These are phyloP conservation scores for Ethmia dodecea DNA, from an alignment of 2,888 invertebrate genomes.

Conservation along the genomic window DNA sequence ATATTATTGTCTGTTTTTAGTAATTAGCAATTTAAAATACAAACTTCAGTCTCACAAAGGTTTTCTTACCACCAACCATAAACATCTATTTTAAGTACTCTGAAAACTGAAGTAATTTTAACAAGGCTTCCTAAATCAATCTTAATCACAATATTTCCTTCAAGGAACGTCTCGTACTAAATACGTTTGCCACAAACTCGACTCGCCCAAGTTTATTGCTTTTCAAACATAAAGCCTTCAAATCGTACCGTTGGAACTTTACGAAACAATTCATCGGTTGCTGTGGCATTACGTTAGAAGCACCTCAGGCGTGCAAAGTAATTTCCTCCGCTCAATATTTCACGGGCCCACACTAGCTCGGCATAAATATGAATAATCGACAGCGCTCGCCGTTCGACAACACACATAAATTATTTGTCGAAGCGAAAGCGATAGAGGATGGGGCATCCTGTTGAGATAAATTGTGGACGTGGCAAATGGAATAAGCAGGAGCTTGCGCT, in stretches of 20 bases:
- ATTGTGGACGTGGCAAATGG: slow-evolving; percentile 21
- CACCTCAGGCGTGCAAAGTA: slow-evolving; percentile 33
- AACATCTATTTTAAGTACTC: too few species aligned
- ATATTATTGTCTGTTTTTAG: too few species aligned
- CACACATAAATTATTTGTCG: slow-evolving; percentile 41
- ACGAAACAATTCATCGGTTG: slow-evolving; percentile 21
- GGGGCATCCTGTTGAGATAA: slow-evolving; percentile 15
- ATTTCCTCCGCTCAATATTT: slow-evolving; percentile 30
- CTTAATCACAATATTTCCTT: too few species aligned
- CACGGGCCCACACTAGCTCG: slow-evolving; percentile 18
- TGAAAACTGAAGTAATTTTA: too few species aligned
- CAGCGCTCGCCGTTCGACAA: slow-evolving; percentile 42
- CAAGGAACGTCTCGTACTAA: too few species aligned
- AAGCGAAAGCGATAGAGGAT: slow-evolving; percentile 39
- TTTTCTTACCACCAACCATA: too few species aligned
- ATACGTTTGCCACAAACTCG: too few species aligned
- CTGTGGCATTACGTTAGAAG: slow-evolving; percentile 11
- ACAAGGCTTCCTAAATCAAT: too few species aligned
- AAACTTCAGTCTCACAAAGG: too few species aligned
- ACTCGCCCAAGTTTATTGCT: too few species aligned
- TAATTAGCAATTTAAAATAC: too few species aligned
- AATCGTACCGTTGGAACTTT: slow-evolving; percentile 3
- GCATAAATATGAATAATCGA: slow-evolving; percentile 53
- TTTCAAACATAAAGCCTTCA: slow-evolving; percentile 1
- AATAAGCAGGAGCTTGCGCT: slow-evolving; percentile 5